These are phyloP conservation scores for Enteromius trimaculatus DNA, from an alignment of 2,797 vertebrate species.

Conservation along the genomic window DNA sequence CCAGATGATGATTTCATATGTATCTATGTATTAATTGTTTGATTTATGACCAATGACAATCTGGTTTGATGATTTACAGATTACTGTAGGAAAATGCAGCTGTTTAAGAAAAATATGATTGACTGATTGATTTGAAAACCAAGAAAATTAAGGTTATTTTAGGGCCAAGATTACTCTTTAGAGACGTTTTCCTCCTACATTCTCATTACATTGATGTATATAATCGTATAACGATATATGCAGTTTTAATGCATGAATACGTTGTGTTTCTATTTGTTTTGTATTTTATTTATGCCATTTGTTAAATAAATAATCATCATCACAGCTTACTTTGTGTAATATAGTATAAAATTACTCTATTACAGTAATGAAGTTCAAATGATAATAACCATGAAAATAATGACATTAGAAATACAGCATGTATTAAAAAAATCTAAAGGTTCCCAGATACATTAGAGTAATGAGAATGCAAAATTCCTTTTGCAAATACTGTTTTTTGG, in stretches of 20 bases:
- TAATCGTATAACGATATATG: not conserved
- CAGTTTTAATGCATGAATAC: not conserved
- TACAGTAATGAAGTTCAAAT: not conserved
- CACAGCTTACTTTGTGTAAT: not conserved
- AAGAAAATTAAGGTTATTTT: not conserved
- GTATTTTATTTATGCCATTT: not conserved
- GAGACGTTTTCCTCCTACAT: not conserved
- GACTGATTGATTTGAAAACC: not conserved
- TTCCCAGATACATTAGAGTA: not conserved
- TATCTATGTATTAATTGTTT: not conserved
- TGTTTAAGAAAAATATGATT: not conserved
- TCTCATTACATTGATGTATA: not conserved
- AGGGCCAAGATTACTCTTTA: not conserved
- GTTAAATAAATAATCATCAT: not conserved
- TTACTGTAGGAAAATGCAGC: not conserved
- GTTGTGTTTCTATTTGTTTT: not conserved
- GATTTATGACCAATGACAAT: not conserved
- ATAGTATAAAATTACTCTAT: not conserved
- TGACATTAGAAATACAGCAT: not conserved
- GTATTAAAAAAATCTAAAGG: not conserved
- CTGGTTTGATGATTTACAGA: not conserved
- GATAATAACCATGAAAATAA: not conserved
- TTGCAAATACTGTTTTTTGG: not conserved
- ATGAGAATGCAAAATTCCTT: not conserved
- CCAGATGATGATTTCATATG: not conserved